Evolutionary conservation across 2,888 invertebrate species (phyloP).

Genomic region (Pyrgus malvae): DNA sequence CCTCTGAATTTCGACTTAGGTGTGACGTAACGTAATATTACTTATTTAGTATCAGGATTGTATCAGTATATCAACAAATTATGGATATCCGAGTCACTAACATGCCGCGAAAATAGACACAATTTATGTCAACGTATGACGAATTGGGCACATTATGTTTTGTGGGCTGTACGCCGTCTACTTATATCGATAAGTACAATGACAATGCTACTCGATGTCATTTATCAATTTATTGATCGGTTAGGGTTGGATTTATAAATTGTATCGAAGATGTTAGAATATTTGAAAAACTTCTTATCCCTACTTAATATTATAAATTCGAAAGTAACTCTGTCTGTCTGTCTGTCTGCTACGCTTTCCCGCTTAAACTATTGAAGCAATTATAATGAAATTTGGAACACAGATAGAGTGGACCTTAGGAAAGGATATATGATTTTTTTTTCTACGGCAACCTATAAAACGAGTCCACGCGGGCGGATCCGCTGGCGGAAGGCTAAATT

Average conservation of each 20-base stretch:
- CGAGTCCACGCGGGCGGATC: too few species aligned
- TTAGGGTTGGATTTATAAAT: background rate
- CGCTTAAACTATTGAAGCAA: too few species aligned
- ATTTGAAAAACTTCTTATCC: background rate
- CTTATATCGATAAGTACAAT: slow-evolving; percentile 13
- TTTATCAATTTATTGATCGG: slow-evolving; percentile 20
- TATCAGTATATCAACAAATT: background rate
- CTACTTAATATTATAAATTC: background rate
- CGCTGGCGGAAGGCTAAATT: too few species aligned
- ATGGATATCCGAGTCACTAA: background rate
- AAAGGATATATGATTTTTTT: too few species aligned
- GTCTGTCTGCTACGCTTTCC: too few species aligned
- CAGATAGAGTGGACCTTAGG: too few species aligned
- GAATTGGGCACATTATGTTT: slow-evolving; percentile 21
- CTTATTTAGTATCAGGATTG: too few species aligned
- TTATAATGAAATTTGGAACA: too few species aligned
- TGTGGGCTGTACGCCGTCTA: slow-evolving; percentile 11
- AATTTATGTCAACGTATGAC: slow-evolving; percentile 23
- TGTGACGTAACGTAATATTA: too few species aligned
- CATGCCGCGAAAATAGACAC: slow-evolving; percentile 8
- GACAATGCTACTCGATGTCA: slow-evolving; percentile 15
- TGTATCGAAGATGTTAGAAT: background rate
- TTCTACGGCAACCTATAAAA: too few species aligned
- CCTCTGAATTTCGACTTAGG: too few species aligned
- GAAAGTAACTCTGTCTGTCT: too few species aligned